Evolutionary conservation across 2,797 vertebrate species (phyloP).

Genomic region (Enteromius paludinosus): DNA sequence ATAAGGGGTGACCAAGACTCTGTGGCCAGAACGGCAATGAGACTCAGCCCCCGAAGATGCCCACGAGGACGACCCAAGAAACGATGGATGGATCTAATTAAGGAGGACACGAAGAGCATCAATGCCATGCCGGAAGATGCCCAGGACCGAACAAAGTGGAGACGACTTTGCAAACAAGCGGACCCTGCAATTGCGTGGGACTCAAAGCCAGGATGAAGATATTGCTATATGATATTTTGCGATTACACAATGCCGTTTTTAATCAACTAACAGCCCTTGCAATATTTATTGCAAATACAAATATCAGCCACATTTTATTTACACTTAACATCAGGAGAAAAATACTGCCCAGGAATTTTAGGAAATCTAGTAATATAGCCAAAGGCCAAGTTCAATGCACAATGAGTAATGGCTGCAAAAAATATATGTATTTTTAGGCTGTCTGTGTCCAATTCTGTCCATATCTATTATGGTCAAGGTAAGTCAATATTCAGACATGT

Average conservation of each 20-base stretch:
- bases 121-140: no score
- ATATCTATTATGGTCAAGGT: not conserved
- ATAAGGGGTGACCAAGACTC: no score
- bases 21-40: no score
- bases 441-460: not conserved
- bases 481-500: slow-evolving; percentile 14
- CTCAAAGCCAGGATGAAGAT: no score
- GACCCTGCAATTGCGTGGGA: no score
- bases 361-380: not conserved
- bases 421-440: not conserved
- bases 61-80: no score
- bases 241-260: not conserved
- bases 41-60: no score
- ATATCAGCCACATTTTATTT: not conserved
- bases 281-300: not conserved
- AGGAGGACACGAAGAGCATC: no score
- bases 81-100: no score
- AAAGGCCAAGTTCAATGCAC: not conserved
- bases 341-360: not conserved
- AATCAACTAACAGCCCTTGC: not conserved
- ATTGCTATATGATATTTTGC: not conserved
- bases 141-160: no score
- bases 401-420: not conserved
- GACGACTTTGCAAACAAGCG: no score
- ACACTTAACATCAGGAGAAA: not conserved